Percentiles rank a stretch among this genome's conserved stretches.
phyloP scores from a whole-genome alignment of 1,140 invertebrate species.

The Periplaneta americana region DNA sequence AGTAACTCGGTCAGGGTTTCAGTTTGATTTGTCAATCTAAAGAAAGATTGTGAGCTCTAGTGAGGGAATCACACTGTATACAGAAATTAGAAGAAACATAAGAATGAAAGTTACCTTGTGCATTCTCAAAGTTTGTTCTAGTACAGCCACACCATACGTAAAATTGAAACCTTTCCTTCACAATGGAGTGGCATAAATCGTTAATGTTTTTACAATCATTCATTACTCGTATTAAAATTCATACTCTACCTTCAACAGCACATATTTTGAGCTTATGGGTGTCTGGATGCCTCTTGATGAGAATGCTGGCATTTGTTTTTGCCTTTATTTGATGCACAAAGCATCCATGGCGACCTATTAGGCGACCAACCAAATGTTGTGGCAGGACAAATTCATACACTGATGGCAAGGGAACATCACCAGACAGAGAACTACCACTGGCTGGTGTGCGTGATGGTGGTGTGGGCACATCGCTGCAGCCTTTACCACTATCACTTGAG shows the following conservation, averaged over 20 bases:
- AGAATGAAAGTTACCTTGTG: no score
- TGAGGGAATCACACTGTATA: no score
- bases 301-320: slow-evolving; percentile 69
- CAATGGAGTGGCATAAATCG: no score
- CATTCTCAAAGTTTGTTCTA: no score
- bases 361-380: slow-evolving; percentile 68
- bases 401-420: slow-evolving; percentile 16
- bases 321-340: slow-evolving; percentile 76
- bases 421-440: slow-evolving; percentile 26
- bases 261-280: slow-evolving; percentile 71
- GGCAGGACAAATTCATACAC: slow-evolving; percentile 78
- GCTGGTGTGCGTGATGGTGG: slow-evolving; percentile 27
- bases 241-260: slow-evolving; percentile 65
- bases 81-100: no score
- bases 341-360: slow-evolving; percentile 82
- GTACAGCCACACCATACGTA: no score
- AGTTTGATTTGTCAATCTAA: no score
- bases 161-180: no score
- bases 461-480: slow-evolving; percentile 59
- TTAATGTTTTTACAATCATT: no score
- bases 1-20: no score
- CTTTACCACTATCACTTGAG: slow-evolving; percentile 71
- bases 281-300: slow-evolving; percentile 70
- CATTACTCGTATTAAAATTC: no score
- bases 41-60: no score